phyloP scores from a whole-genome alignment of 2,113 vertebrate species.

The Corydoras maculifer region DNA sequence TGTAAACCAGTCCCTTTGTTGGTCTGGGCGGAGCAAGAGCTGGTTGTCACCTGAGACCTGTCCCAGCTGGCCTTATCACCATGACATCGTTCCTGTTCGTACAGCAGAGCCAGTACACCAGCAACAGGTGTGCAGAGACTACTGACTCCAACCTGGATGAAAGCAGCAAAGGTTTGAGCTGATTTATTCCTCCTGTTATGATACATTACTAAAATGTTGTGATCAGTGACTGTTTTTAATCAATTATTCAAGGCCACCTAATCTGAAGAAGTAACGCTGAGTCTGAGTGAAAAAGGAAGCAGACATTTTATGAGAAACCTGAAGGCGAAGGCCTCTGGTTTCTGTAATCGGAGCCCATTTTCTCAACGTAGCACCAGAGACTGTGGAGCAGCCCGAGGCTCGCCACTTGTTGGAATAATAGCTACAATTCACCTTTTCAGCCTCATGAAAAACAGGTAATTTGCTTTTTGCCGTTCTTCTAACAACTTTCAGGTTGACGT shows the following conservation, averaged over 20 bases:
- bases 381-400: background rate
- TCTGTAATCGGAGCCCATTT: constrained; percentile 10
- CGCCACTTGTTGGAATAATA: background rate
- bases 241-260: constrained; percentile 15
- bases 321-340: background rate
- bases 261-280: background rate
- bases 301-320: background rate
- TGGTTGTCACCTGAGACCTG: constrained; percentile 37
- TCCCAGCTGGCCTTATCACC: constrained; percentile 32
- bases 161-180: background rate
- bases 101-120: constrained; percentile 10
- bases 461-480: background rate
- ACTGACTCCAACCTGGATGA: background rate
- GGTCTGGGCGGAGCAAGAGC: constrained; percentile 27
- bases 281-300: background rate
- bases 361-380: background rate
- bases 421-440: background rate
- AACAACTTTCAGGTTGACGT: background rate
- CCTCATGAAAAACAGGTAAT: constrained; percentile 8
- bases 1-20: constrained; percentile 8
- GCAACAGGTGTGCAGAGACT: background rate
- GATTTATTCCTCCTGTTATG: background rate
- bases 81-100: constrained; percentile 26
- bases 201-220: background rate
- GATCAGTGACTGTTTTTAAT: background rate